Percentiles rank a stretch among this genome's conserved stretches.
These are phyloP conservation scores for Synchiropus splendidus DNA, from an alignment of 2,113 vertebrate species.

Conservation along the genomic window DNA sequence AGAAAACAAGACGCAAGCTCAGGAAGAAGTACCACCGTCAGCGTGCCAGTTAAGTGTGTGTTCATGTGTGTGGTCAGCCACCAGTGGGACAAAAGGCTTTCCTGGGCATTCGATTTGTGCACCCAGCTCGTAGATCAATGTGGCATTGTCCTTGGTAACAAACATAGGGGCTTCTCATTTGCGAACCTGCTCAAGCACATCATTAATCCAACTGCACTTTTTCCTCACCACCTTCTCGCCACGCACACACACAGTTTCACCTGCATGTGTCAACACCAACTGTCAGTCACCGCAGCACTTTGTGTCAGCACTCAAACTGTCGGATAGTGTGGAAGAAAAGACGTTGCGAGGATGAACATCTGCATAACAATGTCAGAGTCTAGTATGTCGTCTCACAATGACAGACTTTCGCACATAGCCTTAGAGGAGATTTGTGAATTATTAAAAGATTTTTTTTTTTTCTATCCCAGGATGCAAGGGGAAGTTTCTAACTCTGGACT, in stretches of 20 bases:
- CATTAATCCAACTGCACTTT: constrained; percentile 60
- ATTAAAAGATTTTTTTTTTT: constrained; percentile 53
- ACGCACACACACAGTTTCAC: constrained; percentile 16
- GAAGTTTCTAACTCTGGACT: constrained; percentile 39
- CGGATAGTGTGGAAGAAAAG: constrained; percentile 47
- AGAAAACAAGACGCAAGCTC: constrained; percentile 45
- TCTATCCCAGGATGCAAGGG: constrained; percentile 23
- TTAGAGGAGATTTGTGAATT: constrained; percentile 54
- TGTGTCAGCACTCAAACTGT: constrained; percentile 28
- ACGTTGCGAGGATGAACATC: constrained; percentile 51
- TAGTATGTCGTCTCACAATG: constrained; percentile 49
- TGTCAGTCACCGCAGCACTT: constrained; percentile 54
- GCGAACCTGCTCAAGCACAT: constrained; percentile 66
- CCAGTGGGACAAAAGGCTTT: constrained; percentile 15
- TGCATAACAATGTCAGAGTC: constrained; percentile 59
- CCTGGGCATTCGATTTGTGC: constrained; percentile 45
- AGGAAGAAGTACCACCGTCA: constrained; percentile 21
- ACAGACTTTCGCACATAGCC: constrained; percentile 49
- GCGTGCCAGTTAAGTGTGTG: no score
- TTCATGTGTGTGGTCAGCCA: no score
- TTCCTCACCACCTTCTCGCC: constrained; percentile 2
- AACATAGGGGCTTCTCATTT: constrained; percentile 60
- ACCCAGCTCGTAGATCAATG: constrained; percentile 59
- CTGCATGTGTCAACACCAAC: constrained; percentile 52
- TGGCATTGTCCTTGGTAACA: constrained; percentile 65